phyloP scores from a whole-genome alignment of 2,888 invertebrate species.

The Sycophila texana region DNA sequence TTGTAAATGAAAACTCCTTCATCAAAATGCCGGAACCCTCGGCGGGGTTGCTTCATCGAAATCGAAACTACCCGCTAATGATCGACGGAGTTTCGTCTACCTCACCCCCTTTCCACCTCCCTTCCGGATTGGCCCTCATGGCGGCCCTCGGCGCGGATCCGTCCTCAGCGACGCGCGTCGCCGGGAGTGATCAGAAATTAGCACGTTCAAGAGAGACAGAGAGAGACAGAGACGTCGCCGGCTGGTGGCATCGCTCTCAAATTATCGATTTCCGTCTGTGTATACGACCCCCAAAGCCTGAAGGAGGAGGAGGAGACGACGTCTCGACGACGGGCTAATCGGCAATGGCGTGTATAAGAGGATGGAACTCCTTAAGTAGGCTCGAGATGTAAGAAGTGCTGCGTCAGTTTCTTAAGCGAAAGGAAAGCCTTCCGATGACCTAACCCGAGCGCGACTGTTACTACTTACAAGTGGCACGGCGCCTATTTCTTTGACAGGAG shows the following conservation, averaged over 20 bases:
- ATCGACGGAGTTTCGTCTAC: background rate
- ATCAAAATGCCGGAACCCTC: too few relatives aligned
- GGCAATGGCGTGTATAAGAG: slow-evolving; percentile 35
- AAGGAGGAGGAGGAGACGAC: too few relatives aligned
- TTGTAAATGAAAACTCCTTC: too few relatives aligned
- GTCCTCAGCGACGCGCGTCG: background rate
- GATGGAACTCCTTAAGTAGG: slow-evolving; percentile 54
- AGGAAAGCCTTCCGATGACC: background rate
- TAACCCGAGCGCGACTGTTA: slow-evolving; percentile 15
- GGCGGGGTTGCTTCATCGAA: slow-evolving; percentile 1
- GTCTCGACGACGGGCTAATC: slow-evolving; percentile 36
- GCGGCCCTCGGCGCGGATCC: slow-evolving; percentile 33
- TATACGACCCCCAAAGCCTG: background rate
- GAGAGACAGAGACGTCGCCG: too few relatives aligned
- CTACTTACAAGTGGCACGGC: slow-evolving; percentile 18
- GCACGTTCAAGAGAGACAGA: slow-evolving; percentile 20
- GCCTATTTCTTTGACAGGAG: too few relatives aligned
- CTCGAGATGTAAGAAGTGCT: slow-evolving; percentile 31
- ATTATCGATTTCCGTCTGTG: slow-evolving; percentile 54
- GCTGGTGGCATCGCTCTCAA: slow-evolving; percentile 20
- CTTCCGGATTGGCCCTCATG: slow-evolving; percentile 6
- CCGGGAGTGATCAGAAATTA: slow-evolving; percentile 47
- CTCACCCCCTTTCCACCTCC: background rate
- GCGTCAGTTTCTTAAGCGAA: slow-evolving; percentile 39
- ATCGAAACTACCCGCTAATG: slow-evolving; percentile 28